Evolutionary conservation across 2,797 vertebrate species (phyloP).

Genomic region (Tiaroga cobitis): DNA sequence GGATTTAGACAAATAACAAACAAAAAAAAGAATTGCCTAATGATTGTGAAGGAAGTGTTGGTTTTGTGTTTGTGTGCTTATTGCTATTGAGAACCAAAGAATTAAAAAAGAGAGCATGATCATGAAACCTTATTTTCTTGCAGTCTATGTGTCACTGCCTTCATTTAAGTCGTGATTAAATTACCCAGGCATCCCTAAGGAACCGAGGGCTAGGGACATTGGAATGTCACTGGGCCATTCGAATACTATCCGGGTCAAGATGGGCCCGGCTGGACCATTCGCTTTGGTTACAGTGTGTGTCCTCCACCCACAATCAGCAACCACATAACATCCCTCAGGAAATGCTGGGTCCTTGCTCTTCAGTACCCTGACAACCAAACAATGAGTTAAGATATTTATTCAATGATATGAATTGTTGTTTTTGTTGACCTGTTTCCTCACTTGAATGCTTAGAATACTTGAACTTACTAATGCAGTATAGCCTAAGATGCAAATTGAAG

Average conservation of each 20-base stretch:
- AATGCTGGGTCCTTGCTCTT: slow-evolving; percentile 86
- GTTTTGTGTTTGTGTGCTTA: not conserved
- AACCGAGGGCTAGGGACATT: slow-evolving; percentile 84
- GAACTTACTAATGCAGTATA: not conserved
- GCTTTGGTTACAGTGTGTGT: slow-evolving; percentile 75
- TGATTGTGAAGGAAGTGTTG: not conserved
- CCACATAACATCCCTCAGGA: slow-evolving; percentile 75
- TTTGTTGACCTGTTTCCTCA: not conserved
- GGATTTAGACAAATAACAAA: not conserved
- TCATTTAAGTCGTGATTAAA: not conserved
- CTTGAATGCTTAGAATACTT: not conserved
- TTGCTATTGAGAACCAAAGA: not conserved
- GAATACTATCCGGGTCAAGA: slow-evolving; percentile 71
- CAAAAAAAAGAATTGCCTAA: not conserved
- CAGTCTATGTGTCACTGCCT: not conserved
- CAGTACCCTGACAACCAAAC: slow-evolving; percentile 74
- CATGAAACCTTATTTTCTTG: not conserved
- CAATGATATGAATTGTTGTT: not conserved
- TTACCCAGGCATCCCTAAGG: slow-evolving; percentile 91
- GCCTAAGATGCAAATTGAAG: not conserved
- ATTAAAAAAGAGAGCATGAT: not conserved
- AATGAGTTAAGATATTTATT: not conserved
- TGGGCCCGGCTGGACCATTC: slow-evolving; percentile 70
- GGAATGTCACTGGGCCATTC: slow-evolving; percentile 84
- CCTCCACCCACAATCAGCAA: slow-evolving; percentile 82